Conservation (phyloP, 2,113 vertebrate species). For the Pterocles burchelli region DNA sequence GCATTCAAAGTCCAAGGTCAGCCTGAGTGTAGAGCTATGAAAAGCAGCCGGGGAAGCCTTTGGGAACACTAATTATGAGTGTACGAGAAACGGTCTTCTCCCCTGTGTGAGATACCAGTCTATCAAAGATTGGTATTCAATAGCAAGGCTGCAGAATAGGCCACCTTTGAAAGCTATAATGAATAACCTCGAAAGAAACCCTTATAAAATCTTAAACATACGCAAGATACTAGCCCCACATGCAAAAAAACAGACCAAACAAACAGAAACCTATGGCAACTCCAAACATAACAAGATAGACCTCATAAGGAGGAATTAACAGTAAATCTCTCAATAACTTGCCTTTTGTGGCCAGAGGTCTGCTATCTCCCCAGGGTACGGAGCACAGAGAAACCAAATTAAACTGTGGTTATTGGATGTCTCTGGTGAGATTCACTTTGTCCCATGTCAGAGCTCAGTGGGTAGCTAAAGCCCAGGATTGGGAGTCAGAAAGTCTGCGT, state of each 20-base stretch:
- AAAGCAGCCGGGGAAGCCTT: conserved; percentile 27
- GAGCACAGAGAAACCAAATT: conserved; percentile 66
- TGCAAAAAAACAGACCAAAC: conserved; percentile 36
- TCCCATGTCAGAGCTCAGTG: conserved; percentile 48
- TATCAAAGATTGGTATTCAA: conserved; percentile 55
- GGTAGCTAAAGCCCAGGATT: conserved; percentile 2
- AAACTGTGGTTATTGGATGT: conserved; percentile 66
- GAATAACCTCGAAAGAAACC: conserved; percentile 50
- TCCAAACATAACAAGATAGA: conserved; percentile 70
- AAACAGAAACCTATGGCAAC: conserved; percentile 65
- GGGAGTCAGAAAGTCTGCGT: conserved; percentile 65
- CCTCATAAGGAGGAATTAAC: conserved; percentile 62
- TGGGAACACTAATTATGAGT: conserved; percentile 29
- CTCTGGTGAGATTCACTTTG: conserved; percentile 57
- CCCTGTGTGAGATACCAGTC: not conserved
- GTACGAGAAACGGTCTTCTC: not conserved
- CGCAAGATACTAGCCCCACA: conserved; percentile 42
- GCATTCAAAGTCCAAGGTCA: not conserved
- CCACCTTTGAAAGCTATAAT: conserved; percentile 52
- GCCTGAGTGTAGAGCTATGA: not conserved
- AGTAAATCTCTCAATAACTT: conserved; percentile 66
- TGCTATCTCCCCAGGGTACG: conserved; percentile 60
- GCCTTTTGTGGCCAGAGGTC: conserved; percentile 61
- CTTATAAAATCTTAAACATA: conserved; percentile 51
- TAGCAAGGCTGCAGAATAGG: conserved; percentile 37